A percentile compares a stretch with the other conserved stretches of the same genome.
phyloP scores from a whole-genome alignment of 2,888 invertebrate species.

The Brachypterus glaber region DNA sequence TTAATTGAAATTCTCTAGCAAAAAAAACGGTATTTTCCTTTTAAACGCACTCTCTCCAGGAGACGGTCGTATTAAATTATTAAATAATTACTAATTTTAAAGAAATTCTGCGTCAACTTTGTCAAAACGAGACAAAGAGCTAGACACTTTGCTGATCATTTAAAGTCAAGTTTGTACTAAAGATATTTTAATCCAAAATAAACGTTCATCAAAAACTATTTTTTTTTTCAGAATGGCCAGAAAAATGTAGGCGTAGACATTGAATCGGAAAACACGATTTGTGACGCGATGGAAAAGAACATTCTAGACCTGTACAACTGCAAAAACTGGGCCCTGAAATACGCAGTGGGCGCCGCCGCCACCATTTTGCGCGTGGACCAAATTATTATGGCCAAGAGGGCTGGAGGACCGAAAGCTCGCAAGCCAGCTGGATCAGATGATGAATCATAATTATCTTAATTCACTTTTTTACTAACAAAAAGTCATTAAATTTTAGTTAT shows the following conservation, averaged over 20 bases:
- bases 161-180: too few species aligned
- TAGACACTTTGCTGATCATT: too few species aligned
- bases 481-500: not conserved
- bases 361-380: constrained; percentile 92
- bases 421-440: constrained; percentile 58
- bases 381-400: constrained; percentile 96
- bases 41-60: too few species aligned
- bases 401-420: constrained; percentile 87
- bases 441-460: constrained; percentile 40
- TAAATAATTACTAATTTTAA: too few species aligned
- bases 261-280: constrained; percentile 62
- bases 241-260: constrained; percentile 74
- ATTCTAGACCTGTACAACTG: constrained; percentile 75
- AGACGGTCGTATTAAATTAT: too few species aligned
- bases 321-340: constrained; percentile 92
- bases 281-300: constrained; percentile 67
- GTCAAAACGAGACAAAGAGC: too few species aligned
- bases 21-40: too few species aligned
- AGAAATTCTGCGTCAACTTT: too few species aligned
- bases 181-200: too few species aligned
- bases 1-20: too few species aligned
- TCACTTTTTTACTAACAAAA: constrained; percentile 4
- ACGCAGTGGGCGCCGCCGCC: constrained; percentile 86
- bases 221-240: constrained; percentile 54
- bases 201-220: too few species aligned